Conservation (phyloP, 2,888 invertebrate species). For the Acleris emargana region DNA sequence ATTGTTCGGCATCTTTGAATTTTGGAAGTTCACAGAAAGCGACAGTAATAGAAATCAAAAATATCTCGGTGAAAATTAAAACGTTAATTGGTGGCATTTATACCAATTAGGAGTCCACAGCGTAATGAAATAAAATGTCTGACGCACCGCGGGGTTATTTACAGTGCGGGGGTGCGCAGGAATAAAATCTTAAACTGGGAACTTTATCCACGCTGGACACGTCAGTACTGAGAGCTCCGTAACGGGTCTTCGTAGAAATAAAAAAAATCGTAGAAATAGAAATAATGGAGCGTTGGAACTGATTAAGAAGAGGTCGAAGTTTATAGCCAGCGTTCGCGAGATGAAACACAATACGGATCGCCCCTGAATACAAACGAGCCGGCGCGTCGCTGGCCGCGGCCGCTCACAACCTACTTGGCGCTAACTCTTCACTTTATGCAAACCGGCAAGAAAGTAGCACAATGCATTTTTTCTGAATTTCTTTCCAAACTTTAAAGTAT, state of each 20-base stretch:
- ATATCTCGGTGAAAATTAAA: not conserved
- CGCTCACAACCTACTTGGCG: conserved; percentile 71
- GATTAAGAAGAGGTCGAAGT: conserved; percentile 28
- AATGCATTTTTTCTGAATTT: conserved; percentile 45
- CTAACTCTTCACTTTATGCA: conserved; percentile 56
- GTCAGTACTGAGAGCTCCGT: too few relatives aligned
- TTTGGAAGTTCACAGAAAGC: too few relatives aligned
- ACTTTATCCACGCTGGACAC: conserved; percentile 4
- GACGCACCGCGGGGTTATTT: conserved; percentile 11
- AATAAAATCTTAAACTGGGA: conserved; percentile 23
- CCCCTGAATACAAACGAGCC: conserved; percentile 58
- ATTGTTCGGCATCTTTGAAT: too few relatives aligned
- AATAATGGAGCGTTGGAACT: not conserved
- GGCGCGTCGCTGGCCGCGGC: conserved; percentile 48
- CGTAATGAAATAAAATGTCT: not conserved
- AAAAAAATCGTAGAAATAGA: too few relatives aligned
- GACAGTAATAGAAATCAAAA: too few relatives aligned
- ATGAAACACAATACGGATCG: conserved; percentile 31
- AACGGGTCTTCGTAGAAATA: too few relatives aligned
- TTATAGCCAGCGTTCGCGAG: conserved; percentile 22
- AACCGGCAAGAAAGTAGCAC: conserved; percentile 55
- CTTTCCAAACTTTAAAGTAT: conserved; percentile 38
- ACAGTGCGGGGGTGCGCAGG: conserved; percentile 9
- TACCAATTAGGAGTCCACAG: not conserved
- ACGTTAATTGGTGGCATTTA: not conserved